Conservation (phyloP, 2,113 vertebrate genomes). For the Halichoeres trimaculatus region DNA sequence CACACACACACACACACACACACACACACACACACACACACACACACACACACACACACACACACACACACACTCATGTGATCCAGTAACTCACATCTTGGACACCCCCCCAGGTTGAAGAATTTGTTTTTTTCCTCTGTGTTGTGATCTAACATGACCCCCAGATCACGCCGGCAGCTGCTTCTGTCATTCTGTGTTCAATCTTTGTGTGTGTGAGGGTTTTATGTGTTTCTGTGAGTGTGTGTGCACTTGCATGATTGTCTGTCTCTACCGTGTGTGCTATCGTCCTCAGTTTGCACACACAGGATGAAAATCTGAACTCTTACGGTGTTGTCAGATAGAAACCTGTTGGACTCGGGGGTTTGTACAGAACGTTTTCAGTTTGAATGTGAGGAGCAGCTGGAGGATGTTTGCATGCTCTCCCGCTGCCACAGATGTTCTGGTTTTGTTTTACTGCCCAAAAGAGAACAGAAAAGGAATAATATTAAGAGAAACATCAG, state of each 20-base stretch:
- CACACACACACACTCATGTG: conserved; percentile 54
- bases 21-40: conserved; percentile 4
- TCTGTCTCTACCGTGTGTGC: conserved; percentile 27
- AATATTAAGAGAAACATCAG: too few relatives aligned
- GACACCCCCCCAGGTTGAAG: conserved; percentile 68
- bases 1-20: conserved; percentile 13
- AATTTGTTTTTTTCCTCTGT: conserved; percentile 73
- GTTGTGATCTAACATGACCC: conserved; percentile 76
- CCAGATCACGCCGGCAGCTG: conserved; percentile 73
- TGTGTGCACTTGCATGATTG: conserved; percentile 19
- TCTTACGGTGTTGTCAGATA: not conserved
- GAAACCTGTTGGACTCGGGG: not conserved
- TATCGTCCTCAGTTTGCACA: conserved; percentile 7
- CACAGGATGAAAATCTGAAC: not conserved
- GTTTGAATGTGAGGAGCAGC: conserved; percentile 12
- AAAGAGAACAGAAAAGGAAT: not conserved
- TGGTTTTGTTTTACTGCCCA: not conserved
- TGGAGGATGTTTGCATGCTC: conserved; percentile 9
- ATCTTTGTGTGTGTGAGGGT: conserved; percentile 29
- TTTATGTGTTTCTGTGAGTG: conserved; percentile 26
- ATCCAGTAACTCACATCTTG: conserved; percentile 61
- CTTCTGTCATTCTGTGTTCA: conserved; percentile 67
- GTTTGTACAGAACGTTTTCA: conserved; percentile 1
- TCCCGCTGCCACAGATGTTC: conserved; percentile 25
- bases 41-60: conserved; percentile 33